Evolutionary conservation across 1,140 invertebrate species (phyloP).

Genomic region (Danaus plexippus): DNA sequence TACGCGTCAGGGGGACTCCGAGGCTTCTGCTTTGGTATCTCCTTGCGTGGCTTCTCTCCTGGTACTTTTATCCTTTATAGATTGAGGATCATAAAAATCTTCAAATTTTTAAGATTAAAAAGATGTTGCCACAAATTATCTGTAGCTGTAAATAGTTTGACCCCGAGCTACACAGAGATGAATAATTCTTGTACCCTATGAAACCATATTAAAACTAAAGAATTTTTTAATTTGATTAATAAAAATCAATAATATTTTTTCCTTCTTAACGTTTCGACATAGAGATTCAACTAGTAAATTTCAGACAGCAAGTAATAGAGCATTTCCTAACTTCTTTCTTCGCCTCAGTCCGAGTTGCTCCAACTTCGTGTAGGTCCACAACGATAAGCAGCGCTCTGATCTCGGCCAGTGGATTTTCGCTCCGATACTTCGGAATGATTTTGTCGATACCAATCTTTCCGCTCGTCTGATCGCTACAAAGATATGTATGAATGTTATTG

Average conservation of each 20-base stretch:
- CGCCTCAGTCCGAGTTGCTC: slow-evolving; percentile 38
- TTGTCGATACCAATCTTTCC: slow-evolving; percentile 71
- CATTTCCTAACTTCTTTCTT: slow-evolving; percentile 30
- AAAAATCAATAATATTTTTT: no score
- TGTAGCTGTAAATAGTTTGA: no score
- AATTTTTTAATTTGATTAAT: no score
- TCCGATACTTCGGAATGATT: slow-evolving; percentile 74
- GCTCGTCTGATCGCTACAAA: slow-evolving; percentile 74
- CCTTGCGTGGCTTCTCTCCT: slow-evolving; percentile 4
- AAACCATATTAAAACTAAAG: no score
- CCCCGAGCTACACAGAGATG: no score
- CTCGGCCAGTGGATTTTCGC: slow-evolving; percentile 77
- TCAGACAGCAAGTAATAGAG: no score
- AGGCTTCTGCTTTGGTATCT: slow-evolving; percentile 17
- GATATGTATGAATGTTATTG: neutral
- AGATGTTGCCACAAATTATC: no score
- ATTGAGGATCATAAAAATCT: slow-evolving; percentile 3
- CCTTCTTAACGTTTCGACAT: no score
- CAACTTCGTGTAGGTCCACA: slow-evolving; percentile 51
- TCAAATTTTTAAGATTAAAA: no score
- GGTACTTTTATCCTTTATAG: slow-evolving; percentile 8
- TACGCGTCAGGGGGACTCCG: slow-evolving; percentile 71
- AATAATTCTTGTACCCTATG: no score
- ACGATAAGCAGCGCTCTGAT: slow-evolving; percentile 72
- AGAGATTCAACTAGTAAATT: no score